Evolutionary conservation across 2,797 vertebrate genomes (phyloP).

Genomic region (Macrochelys suwanniensis): DNA sequence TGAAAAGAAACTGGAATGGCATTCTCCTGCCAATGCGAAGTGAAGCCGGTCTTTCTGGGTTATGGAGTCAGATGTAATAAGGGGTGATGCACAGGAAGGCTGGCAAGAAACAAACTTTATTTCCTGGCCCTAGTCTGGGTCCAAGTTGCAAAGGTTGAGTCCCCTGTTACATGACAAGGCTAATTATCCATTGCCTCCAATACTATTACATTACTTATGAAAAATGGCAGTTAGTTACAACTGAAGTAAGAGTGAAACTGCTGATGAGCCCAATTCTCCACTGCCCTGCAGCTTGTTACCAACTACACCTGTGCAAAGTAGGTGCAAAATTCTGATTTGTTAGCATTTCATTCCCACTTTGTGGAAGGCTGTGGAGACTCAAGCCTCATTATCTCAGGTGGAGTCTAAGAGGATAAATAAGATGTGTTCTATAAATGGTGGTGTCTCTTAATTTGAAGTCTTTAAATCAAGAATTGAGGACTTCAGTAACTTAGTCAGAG

Average conservation of each 20-base stretch:
- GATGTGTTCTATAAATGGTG: background rate
- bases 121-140: background rate
- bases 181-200: background rate
- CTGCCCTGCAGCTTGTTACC: too few relatives aligned
- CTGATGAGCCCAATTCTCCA: too few relatives aligned
- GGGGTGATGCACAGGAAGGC: accelerated
- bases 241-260: background rate
- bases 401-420: background rate
- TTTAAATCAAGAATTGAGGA: too few relatives aligned
- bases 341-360: too few relatives aligned
- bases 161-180: background rate
- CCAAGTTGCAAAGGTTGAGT: accelerated
- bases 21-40: background rate
- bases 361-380: background rate
- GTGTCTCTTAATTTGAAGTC: too few relatives aligned
- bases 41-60: background rate
- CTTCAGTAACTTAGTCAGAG: too few relatives aligned
- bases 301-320: background rate
- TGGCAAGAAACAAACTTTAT: background rate
- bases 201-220: background rate
- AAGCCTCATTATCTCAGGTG: background rate
- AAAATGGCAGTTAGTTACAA: background rate
- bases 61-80: background rate
- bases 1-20: background rate
- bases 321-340: too few relatives aligned